A percentile compares a stretch with the other conserved stretches of the same genome.
Evolutionary conservation across 2,797 vertebrate species (phyloP).

Genomic region (Megaceryle alcyon): DNA sequence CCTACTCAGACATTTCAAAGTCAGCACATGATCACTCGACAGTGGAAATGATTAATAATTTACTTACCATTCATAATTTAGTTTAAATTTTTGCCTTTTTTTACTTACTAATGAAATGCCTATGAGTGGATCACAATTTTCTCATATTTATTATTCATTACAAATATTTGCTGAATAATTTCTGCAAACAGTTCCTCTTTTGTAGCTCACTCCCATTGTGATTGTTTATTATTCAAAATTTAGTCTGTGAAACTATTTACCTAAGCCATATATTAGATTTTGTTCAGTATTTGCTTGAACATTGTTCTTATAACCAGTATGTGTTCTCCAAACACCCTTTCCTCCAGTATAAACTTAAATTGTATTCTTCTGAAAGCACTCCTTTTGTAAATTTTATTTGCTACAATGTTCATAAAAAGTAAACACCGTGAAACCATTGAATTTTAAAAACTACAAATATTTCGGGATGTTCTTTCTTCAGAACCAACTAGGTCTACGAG

Average conservation of each 20-base stretch:
- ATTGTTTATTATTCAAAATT: slow-evolving; percentile 46
- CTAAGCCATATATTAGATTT: not conserved
- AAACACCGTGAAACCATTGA: not conserved
- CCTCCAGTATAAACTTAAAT: not conserved
- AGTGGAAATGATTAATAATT: slow-evolving; percentile 44
- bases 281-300: not conserved
- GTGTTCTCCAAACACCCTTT: not conserved
- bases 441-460: not conserved
- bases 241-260: slow-evolving; percentile 16
- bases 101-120: slow-evolving; percentile 21
- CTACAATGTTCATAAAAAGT: not conserved
- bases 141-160: slow-evolving; percentile 64
- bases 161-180: slow-evolving; percentile 50
- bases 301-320: not conserved
- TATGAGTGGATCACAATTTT: slow-evolving; percentile 28
- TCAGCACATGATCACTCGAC: not conserved
- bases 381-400: not conserved
- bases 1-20: slow-evolving; percentile 9
- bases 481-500: not conserved
- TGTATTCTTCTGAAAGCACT: not conserved
- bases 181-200: slow-evolving; percentile 34
- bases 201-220: not conserved
- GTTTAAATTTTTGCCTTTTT: slow-evolving; percentile 36
- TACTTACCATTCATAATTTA: slow-evolving; percentile 51
- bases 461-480: not conserved